phyloP scores from a whole-genome alignment of 1,140 invertebrate genomes.

The Asbolus verrucosus region DNA sequence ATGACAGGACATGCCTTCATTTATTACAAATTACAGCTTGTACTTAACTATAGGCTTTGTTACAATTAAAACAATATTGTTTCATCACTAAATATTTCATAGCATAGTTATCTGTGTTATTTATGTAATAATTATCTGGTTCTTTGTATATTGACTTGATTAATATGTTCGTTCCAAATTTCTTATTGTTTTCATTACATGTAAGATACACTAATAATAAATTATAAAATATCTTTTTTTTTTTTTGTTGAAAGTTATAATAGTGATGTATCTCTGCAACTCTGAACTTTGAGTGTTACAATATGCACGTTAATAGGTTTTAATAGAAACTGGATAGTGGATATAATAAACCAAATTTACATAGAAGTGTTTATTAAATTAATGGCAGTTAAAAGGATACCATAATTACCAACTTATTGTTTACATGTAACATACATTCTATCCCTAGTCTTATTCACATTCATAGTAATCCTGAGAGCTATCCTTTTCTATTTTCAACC shows the following conservation, averaged over 20 bases:
- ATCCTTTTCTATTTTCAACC: conserved; percentile 29
- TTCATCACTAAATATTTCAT: conserved; percentile 23
- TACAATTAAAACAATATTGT: conserved; percentile 15
- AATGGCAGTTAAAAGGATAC: conserved; percentile 59
- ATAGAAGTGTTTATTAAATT: conserved; percentile 60
- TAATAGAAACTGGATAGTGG: not conserved
- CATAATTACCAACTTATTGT: conserved; percentile 57
- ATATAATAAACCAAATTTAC: conserved; percentile 35
- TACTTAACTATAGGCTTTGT: conserved; percentile 31
- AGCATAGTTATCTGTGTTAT: conserved; percentile 27
- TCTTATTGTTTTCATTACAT: conserved; percentile 32
- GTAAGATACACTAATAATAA: conserved; percentile 37
- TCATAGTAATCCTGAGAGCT: conserved; percentile 29
- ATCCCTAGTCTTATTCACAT: conserved; percentile 55
- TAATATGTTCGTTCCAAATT: conserved; percentile 29
- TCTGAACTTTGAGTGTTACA: no score
- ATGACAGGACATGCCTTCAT: conserved; percentile 6
- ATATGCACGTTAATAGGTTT: not conserved
- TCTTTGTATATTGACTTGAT: conserved; percentile 22
- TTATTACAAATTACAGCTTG: conserved; percentile 27
- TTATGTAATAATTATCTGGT: conserved; percentile 23
- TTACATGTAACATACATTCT: conserved; percentile 56
- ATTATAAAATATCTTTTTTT: conserved; percentile 13
- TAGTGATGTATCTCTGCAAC: no score
- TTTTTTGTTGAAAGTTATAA: no score